These are phyloP conservation scores for Bibio marci DNA, from an alignment of 2,888 invertebrate genomes.

Conservation along the genomic window DNA sequence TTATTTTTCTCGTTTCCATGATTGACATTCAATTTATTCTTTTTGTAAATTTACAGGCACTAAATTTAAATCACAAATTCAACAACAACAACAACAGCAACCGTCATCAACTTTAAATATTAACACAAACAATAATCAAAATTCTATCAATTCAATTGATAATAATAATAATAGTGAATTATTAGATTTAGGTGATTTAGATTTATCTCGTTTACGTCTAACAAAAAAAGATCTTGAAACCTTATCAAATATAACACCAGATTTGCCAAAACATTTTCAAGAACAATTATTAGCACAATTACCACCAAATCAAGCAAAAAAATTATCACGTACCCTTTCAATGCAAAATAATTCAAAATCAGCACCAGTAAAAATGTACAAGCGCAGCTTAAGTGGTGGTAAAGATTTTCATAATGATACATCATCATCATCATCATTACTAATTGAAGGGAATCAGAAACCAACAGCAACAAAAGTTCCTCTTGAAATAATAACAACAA, in stretches of 20 bases:
- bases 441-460: conserved; percentile 6
- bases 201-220: conserved; percentile 48
- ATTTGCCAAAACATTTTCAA: conserved; percentile 51
- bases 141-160: not conserved
- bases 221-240: conserved; percentile 53
- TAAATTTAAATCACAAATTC: conserved; percentile 6
- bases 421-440: conserved; percentile 14
- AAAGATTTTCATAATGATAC: conserved; percentile 26
- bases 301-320: conserved; percentile 49
- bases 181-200: conserved; percentile 42
- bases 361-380: conserved; percentile 17
- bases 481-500: too few species aligned
- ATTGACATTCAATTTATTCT: too few species aligned
- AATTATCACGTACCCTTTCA: conserved; percentile 32
- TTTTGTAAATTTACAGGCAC: conserved; percentile 7
- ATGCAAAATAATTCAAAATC: conserved; percentile 19
- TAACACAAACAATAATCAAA: not conserved
- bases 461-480: conserved; percentile 9
- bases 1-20: too few species aligned
- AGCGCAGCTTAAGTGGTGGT: conserved; percentile 31
- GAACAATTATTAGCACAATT: conserved; percentile 50
- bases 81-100: conserved; percentile 2
- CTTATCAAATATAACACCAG: conserved; percentile 51
- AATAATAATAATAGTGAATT: conserved; percentile 7
- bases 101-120: conserved; percentile 1